Base-by-base conservation (phyloP, 2,113 vertebrate species). In the Oceanites oceanicus region DNA sequence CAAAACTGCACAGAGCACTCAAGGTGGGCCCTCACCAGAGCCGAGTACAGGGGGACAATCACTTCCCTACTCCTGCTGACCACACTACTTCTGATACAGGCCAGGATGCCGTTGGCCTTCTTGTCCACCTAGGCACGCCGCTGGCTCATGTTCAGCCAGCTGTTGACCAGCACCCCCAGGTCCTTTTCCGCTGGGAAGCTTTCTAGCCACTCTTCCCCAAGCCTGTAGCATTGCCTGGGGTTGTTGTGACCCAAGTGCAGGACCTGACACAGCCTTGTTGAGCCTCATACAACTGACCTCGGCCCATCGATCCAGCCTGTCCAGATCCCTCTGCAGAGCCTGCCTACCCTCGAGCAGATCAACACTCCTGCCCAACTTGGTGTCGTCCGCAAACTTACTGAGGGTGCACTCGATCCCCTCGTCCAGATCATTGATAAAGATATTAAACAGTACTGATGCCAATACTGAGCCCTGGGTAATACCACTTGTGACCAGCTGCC, bases 21-120 rank as follows among this genome's bases (percentile, higher is more conserved):
- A 0, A 59, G 29, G 11, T 22, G 21, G 1, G 0, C 34, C 8
- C 34, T 47, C 59, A 73, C 27, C 59, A 66, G 44, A 7, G 14
- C 10, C 1, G 1, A 68, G 16, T 15, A 36, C 42, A 55, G 29
- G 18, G 49, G 7, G 1, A 63, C 1, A 11, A 44, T 44, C 42
- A 15, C 42, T 44, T 44, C 42, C 42, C 42, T 44, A 44, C 13
- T 45, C 44, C 58, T 38, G 44, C 58, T 65, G 88, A n/a, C 22
- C 58, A 58, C 10, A 5, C n/a, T 23, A 4, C 19, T 49, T 13
- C 56, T 16, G 30, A 63, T 32, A 65, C 12, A 42, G 11, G 56
- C 49, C n/a, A 62, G n/a, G 25, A 40, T 18, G 9, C 27, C 2
- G 0, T 6, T 52, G 38, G 19, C 19, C 15, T 10, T 2, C 13